phyloP scores from a whole-genome alignment of 2,888 invertebrate genomes.

The Atethmia centrago region DNA sequence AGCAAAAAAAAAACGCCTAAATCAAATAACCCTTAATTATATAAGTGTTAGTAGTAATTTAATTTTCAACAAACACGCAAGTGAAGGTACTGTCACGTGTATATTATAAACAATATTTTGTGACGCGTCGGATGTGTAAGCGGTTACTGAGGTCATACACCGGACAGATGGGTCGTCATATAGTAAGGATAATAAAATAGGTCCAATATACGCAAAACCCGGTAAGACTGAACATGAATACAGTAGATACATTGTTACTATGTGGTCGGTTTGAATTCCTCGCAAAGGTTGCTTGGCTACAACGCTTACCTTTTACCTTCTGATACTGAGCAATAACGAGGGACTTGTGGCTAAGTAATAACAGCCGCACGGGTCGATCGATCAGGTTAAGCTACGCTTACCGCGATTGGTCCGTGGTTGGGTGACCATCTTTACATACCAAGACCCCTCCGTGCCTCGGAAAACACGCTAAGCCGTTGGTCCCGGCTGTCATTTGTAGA shows the following conservation, averaged over 20 bases:
- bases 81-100: conserved; percentile 1
- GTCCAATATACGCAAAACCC: background rate
- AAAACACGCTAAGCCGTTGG: no score
- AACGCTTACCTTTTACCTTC: background rate
- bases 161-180: conserved; percentile 3
- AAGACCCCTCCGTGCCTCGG: no score
- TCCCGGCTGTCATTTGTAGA: no score
- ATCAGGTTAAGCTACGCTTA: no score
- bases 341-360: no score
- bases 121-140: conserved; percentile 36
- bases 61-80: conserved; percentile 44
- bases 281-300: background rate
- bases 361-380: no score
- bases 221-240: no score
- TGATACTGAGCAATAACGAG: no score
- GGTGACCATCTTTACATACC: no score
- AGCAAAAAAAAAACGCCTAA: no score
- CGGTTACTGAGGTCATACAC: conserved; percentile 28
- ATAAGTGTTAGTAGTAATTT: conserved; percentile 40
- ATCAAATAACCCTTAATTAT: conserved; percentile 45
- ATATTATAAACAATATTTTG: conserved; percentile 34
- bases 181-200: background rate
- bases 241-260: no score
- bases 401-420: no score
- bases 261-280: background rate